phyloP scores from a whole-genome alignment of 2,888 invertebrate species.

The Andrena fulva region DNA sequence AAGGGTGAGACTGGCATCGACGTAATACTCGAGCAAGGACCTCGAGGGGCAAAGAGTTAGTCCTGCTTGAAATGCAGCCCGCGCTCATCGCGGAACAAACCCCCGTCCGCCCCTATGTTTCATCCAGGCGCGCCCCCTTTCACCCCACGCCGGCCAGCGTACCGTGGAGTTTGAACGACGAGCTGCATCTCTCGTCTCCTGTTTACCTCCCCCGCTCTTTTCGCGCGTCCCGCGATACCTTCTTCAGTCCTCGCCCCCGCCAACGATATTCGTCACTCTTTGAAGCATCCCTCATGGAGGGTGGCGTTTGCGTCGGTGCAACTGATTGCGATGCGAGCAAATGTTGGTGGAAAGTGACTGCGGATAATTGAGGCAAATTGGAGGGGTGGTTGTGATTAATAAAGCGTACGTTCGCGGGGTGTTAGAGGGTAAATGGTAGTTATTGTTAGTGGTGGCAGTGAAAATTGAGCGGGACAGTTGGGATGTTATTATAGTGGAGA shows the following conservation, averaged over 20 bases:
- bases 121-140: constrained; percentile 21
- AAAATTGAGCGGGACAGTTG: no score
- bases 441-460: no score
- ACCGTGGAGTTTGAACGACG: constrained; percentile 53
- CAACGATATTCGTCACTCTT: constrained; percentile 19
- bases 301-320: neutral
- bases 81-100: constrained; percentile 72
- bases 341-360: no score
- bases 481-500: no score
- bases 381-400: no score
- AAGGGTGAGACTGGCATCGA: constrained; percentile 60
- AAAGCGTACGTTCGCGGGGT: no score
- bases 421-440: no score
- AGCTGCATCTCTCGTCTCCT: constrained; percentile 47
- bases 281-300: neutral
- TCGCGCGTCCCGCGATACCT: constrained; percentile 8
- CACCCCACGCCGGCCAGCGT: constrained; percentile 44
- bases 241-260: neutral
- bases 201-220: constrained; percentile 54
- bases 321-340: neutral
- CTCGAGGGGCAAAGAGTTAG: constrained; percentile 66
- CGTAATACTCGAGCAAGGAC: constrained; percentile 72
- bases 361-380: no score
- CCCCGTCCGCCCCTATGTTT: constrained; percentile 46
- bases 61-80: constrained; percentile 76